Evolutionary conservation across 2,113 vertebrate species (phyloP).

Genomic region (Mugil cephalus): DNA sequence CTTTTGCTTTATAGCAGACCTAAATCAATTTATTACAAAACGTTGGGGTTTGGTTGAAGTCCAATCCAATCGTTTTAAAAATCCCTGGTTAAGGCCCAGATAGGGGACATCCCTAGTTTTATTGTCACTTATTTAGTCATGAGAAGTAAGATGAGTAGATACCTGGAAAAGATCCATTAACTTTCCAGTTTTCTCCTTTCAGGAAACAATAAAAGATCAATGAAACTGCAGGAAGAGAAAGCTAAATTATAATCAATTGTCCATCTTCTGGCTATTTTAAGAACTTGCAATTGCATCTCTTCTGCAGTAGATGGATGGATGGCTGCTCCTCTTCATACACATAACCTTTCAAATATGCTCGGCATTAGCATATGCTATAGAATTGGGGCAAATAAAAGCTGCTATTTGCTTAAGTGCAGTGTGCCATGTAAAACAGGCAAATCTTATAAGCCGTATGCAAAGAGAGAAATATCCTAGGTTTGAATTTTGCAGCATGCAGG

Average conservation of each 20-base stretch:
- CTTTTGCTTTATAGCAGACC: no score
- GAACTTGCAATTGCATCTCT: neutral
- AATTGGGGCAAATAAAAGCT: constrained; percentile 18
- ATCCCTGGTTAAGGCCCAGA: no score
- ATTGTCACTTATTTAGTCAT: no score
- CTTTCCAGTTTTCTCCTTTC: no score
- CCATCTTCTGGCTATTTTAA: no score
- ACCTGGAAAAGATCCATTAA: no score
- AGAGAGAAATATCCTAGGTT: constrained; percentile 4
- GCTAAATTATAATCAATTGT: neutral
- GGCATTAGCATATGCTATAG: neutral
- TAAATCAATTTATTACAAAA: no score
- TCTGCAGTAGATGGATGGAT: neutral
- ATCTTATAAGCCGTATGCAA: constrained; percentile 41
- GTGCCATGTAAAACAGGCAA: constrained; percentile 27
- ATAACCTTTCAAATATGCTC: neutral
- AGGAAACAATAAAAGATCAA: neutral
- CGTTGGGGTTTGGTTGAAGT: no score
- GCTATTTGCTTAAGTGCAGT: constrained; percentile 44
- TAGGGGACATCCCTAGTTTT: no score
- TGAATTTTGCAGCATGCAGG: constrained; percentile 20
- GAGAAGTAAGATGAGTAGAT: no score
- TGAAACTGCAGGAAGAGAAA: neutral
- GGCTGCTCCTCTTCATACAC: constrained; percentile 2
- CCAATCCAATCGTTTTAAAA: no score